phyloP scores from a whole-genome alignment of 2,888 invertebrate genomes.

The Lochmaea crataegi region DNA sequence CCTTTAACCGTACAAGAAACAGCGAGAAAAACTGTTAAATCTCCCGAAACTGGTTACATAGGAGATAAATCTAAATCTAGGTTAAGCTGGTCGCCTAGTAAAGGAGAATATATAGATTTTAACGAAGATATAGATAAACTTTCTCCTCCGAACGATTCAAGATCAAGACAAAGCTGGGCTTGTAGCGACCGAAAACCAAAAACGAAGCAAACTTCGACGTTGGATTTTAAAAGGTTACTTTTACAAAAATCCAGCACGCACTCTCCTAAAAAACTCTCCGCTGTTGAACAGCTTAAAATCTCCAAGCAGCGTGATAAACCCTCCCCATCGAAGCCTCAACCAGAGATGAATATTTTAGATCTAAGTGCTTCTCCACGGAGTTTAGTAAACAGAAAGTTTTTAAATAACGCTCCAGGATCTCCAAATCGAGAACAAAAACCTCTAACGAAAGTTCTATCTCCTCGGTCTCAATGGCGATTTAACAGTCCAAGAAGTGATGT shows the following conservation, averaged over 20 bases:
- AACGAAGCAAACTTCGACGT: constrained; percentile 78
- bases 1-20: constrained; percentile 43
- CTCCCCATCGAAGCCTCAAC: constrained; percentile 42
- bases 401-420: constrained; percentile 68
- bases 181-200: constrained; percentile 72
- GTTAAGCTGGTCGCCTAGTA: constrained; percentile 75
- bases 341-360: constrained; percentile 74
- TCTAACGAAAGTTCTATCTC: constrained; percentile 73
- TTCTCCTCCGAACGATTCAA: constrained; percentile 59
- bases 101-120: constrained; percentile 61
- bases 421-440: constrained; percentile 63
- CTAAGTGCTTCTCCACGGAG: constrained; percentile 79
- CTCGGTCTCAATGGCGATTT: constrained; percentile 79
- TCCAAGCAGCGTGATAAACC: constrained; percentile 69
- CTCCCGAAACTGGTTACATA: constrained; percentile 74
- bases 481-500: constrained; percentile 83
- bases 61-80: constrained; percentile 68
- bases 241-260: constrained; percentile 77
- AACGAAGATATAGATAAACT: constrained; percentile 61
- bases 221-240: constrained; percentile 86
- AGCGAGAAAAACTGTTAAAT: constrained; percentile 63
- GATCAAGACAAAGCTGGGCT: constrained; percentile 66
- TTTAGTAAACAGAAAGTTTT: constrained; percentile 72
- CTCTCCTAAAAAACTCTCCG: constrained; percentile 75
- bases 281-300: constrained; percentile 82